These are phyloP conservation scores for Latrodectus hesperus DNA, from an alignment of 2,888 invertebrate genomes.

Conservation along the genomic window DNA sequence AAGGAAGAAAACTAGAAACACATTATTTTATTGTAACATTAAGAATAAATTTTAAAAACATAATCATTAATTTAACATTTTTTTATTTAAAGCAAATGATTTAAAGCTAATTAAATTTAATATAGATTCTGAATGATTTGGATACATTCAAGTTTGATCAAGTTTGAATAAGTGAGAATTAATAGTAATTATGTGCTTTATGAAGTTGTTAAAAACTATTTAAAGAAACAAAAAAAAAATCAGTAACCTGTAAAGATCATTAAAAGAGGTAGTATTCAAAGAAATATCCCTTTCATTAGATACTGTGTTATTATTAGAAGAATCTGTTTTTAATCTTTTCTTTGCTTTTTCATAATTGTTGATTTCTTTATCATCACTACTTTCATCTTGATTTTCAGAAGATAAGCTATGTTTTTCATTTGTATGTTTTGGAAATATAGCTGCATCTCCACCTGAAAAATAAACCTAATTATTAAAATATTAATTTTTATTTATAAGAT, in stretches of 20 bases:
- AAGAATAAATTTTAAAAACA: too few relatives aligned
- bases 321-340: constrained; percentile 24
- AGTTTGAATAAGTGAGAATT: too few relatives aligned
- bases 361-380: constrained; percentile 14
- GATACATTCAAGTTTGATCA: too few relatives aligned
- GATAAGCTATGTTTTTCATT: neutral
- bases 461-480: neutral
- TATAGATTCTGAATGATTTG: too few relatives aligned
- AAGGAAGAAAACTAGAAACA: too few relatives aligned
- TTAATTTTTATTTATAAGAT: neutral
- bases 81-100: too few relatives aligned
- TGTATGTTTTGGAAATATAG: constrained; percentile 81
- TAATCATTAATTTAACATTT: too few relatives aligned
- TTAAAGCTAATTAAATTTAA: too few relatives aligned
- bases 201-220: too few relatives aligned
- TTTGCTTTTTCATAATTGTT: neutral
- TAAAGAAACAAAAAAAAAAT: neutral
- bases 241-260: constrained; percentile 39
- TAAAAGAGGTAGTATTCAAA: neutral
- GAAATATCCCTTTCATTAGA: neutral
- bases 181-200: too few relatives aligned
- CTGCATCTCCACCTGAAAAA: constrained; percentile 84
- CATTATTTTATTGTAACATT: too few relatives aligned
- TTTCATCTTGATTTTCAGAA: neutral
- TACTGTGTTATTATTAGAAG: neutral